phyloP scores from a whole-genome alignment of 2,113 vertebrate species.

The Menidia beryllina region DNA sequence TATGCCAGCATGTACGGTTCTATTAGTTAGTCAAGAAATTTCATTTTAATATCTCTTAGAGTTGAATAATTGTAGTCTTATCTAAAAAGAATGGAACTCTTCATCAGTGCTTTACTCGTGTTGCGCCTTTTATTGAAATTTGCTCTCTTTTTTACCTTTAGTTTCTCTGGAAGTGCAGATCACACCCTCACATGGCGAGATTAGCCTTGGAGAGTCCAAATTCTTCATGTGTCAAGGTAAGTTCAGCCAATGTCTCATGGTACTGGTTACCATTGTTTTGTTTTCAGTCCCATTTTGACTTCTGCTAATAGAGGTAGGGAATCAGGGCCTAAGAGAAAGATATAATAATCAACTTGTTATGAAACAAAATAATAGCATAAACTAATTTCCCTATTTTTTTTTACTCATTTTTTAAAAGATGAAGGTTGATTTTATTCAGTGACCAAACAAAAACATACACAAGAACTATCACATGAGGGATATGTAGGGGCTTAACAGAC shows the following conservation, averaged over 20 bases:
- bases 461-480: too few relatives aligned
- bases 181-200: slow-evolving; percentile 92
- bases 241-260: slow-evolving; percentile 3
- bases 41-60: not conserved
- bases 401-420: too few relatives aligned
- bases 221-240: slow-evolving; percentile 98
- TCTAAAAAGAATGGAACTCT: too few relatives aligned
- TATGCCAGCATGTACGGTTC: not conserved
- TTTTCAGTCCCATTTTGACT: not conserved
- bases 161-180: slow-evolving; percentile 95
- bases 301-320: too few relatives aligned
- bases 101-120: too few relatives aligned
- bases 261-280: not conserved
- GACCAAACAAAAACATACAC: too few relatives aligned
- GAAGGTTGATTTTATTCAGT: too few relatives aligned
- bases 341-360: too few relatives aligned
- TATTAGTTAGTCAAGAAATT: not conserved
- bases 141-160: slow-evolving; percentile 70
- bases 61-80: not conserved
- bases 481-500: too few relatives aligned
- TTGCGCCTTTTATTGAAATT: slow-evolving; percentile 13
- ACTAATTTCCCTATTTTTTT: not conserved
- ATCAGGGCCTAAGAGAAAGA: too few relatives aligned
- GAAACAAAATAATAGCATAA: not conserved
- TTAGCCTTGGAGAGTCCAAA: slow-evolving; percentile 97